These are phyloP conservation scores for Trypoxylon attenuatum DNA, from an alignment of 2,888 invertebrate species.

Conservation along the genomic window DNA sequence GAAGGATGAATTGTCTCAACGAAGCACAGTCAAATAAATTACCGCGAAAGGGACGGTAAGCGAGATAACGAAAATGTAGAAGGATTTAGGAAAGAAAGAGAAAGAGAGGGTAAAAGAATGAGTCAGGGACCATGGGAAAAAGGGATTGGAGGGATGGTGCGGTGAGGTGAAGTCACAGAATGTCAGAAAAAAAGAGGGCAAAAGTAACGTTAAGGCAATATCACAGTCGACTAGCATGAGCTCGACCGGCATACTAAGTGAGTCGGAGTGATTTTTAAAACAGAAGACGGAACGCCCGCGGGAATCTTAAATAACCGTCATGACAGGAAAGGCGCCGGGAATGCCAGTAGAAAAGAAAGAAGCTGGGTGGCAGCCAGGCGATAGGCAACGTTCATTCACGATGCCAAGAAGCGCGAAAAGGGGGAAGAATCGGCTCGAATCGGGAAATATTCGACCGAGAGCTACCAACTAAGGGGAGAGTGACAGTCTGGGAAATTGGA, in stretches of 20 bases:
- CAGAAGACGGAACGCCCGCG: slow-evolving; percentile 60
- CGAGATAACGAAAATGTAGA: slow-evolving; percentile 18
- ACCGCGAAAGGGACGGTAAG: slow-evolving; percentile 4
- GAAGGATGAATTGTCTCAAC: too few species aligned
- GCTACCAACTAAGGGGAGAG: slow-evolving; percentile 56
- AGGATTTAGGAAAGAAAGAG: slow-evolving; percentile 24
- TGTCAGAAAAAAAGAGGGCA: too few species aligned
- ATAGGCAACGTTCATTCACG: neutral
- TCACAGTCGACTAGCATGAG: slow-evolving; percentile 69
- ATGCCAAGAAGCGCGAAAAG: neutral
- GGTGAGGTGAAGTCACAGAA: too few species aligned
- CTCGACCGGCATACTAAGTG: slow-evolving; percentile 67
- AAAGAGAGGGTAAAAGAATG: slow-evolving; percentile 9
- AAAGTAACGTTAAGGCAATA: slow-evolving; percentile 63
- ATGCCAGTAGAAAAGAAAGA: slow-evolving; percentile 2
- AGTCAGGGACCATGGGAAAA: too few species aligned
- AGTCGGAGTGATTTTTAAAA: slow-evolving; percentile 68
- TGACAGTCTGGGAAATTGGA: slow-evolving; percentile 71
- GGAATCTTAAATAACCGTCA: slow-evolving; percentile 68
- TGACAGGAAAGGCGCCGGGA: neutral
- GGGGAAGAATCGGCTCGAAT: slow-evolving; percentile 16
- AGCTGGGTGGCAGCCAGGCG: neutral
- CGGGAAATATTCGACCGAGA: slow-evolving; percentile 59
- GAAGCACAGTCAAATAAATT: too few species aligned
- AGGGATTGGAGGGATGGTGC: too few species aligned